Percentiles rank a stretch among this genome's conserved stretches.
Evolutionary conservation across 1,140 invertebrate species (phyloP).

Genomic region (Chionoecetes opilio): DNA sequence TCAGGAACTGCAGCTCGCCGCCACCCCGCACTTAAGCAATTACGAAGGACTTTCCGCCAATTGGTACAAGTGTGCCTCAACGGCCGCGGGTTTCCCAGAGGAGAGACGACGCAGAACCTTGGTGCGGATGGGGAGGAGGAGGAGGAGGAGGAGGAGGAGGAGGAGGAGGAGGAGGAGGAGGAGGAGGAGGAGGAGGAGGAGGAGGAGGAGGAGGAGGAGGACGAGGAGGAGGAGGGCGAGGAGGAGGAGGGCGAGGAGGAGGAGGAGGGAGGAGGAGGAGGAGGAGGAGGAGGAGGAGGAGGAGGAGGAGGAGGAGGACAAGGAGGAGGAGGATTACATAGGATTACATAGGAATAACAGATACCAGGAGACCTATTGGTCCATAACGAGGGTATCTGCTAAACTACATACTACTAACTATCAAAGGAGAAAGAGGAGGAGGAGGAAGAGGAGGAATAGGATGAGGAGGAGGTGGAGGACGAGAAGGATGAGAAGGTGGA

Average conservation of each 20-base stretch:
- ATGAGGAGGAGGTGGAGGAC: not conserved
- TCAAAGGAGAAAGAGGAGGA: not conserved
- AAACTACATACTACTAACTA: too few relatives aligned
- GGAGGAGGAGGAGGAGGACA: not conserved
- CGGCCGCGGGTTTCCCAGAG: not conserved
- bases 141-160: too few relatives aligned
- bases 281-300: not conserved
- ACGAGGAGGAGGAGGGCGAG: too few relatives aligned
- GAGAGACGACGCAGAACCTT: not conserved
- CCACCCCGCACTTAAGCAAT: conserved; percentile 47
- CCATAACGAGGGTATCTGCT: too few relatives aligned
- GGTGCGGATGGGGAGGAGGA: not conserved
- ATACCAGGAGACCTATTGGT: too few relatives aligned
- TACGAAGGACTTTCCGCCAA: conserved; percentile 51
- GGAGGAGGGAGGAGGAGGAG: too few relatives aligned
- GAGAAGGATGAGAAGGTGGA: not conserved
- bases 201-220: too few relatives aligned
- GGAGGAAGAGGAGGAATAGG: not conserved
- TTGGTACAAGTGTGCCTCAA: not conserved
- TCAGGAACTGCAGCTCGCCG: conserved; percentile 56
- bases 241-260: too few relatives aligned
- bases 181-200: too few relatives aligned
- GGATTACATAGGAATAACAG: too few relatives aligned
- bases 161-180: too few relatives aligned
- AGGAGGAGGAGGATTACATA: too few relatives aligned